Conservation (phyloP, 2,113 vertebrate species). For the Zingel zingel region DNA sequence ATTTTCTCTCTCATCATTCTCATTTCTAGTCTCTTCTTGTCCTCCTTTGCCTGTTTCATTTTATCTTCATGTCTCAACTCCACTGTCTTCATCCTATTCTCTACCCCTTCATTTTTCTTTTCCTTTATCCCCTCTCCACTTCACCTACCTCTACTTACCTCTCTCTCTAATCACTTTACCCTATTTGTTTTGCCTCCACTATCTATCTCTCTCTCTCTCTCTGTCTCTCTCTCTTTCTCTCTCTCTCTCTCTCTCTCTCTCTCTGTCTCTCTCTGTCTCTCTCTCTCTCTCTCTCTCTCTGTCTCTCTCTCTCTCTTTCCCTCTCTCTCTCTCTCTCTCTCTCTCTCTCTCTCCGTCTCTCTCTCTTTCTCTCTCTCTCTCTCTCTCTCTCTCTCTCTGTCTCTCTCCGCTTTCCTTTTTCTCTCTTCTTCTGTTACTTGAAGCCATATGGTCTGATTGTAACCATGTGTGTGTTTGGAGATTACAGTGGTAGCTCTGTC, state of each 20-base stretch:
- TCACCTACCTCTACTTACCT: not conserved
- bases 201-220: constrained; percentile 33
- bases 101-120: not conserved
- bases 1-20: not conserved
- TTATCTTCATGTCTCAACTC: constrained; percentile 10
- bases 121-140: not conserved
- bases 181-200: constrained; percentile 32
- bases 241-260: constrained; percentile 27
- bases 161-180: not conserved
- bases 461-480: constrained; percentile 74
- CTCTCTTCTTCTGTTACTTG: constrained; percentile 35
- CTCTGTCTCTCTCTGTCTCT: constrained; percentile 22
- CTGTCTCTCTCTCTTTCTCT: constrained; percentile 4
- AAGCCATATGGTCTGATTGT: constrained; percentile 71
- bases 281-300: not conserved
- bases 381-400: constrained; percentile 2
- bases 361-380: constrained; percentile 26
- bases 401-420: constrained; percentile 37
- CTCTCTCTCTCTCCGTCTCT: constrained; percentile 23
- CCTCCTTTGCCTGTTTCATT: not conserved
- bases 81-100: constrained; percentile 12
- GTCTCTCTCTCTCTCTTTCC: constrained; percentile 35
- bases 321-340: constrained; percentile 32
- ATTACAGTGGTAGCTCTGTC: constrained; percentile 73
- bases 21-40: not conserved